Evolutionary conservation across 2,797 vertebrate species (phyloP).

Genomic region (Lycodopsis pacificus): DNA sequence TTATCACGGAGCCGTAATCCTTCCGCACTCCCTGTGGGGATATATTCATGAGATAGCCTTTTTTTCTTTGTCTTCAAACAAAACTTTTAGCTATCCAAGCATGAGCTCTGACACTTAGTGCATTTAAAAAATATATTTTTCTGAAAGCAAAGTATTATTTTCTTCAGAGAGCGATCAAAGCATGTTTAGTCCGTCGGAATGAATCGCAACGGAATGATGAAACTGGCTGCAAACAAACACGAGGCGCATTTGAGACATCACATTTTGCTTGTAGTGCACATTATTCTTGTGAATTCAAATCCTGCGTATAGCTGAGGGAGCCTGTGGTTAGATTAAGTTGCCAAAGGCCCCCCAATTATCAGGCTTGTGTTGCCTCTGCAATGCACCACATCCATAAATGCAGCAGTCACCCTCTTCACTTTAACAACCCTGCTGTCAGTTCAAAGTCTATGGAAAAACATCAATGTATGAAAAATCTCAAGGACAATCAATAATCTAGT

Average conservation of each 20-base stretch:
- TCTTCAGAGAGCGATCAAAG: conserved; percentile 65
- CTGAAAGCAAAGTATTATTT: conserved; percentile 41
- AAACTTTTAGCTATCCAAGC: conserved; percentile 55
- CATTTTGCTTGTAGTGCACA: conserved; percentile 67
- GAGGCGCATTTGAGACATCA: conserved; percentile 42
- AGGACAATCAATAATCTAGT: conserved; percentile 76
- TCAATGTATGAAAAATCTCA: conserved; percentile 66
- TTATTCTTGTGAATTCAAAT: conserved; percentile 55
- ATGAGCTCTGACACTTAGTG: conserved; percentile 45
- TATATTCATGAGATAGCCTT: conserved; percentile 48
- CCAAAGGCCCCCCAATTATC: conserved; percentile 63
- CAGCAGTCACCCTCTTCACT: conserved; percentile 52
- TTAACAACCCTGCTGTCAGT: conserved; percentile 57
- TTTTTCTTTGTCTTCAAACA: conserved; percentile 40
- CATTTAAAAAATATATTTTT: conserved; percentile 34
- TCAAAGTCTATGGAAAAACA: conserved; percentile 57
- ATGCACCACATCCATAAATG: conserved; percentile 57
- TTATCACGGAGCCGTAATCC: conserved; percentile 52
- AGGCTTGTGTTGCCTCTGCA: conserved; percentile 51
- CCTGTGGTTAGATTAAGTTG: conserved; percentile 47
- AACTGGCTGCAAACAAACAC: conserved; percentile 75
- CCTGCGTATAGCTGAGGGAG: conserved; percentile 40
- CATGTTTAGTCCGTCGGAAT: conserved; percentile 63
- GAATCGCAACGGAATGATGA: conserved; percentile 68
- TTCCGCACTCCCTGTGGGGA: conserved; percentile 43